Conservation (phyloP, 2,797 vertebrate species). For the Falco cherrug region DNA sequence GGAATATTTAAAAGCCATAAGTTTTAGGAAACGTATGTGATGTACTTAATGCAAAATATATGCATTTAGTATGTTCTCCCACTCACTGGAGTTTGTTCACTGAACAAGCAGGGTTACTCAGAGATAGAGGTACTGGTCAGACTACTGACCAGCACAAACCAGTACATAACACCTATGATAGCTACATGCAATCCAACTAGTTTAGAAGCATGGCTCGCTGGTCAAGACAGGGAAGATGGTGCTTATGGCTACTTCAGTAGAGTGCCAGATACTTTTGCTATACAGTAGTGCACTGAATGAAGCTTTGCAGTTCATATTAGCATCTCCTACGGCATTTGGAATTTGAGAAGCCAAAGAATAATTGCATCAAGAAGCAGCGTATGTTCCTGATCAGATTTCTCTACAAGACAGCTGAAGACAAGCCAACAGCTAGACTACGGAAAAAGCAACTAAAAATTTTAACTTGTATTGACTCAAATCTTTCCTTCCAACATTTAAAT, state of each 20-base stretch:
- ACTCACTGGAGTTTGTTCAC: neutral
- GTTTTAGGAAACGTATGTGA: neutral
- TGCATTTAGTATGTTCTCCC: neutral
- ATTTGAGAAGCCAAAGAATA: neutral
- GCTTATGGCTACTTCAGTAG: neutral
- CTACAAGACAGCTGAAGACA: neutral
- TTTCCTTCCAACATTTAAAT: neutral
- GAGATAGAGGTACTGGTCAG: neutral
- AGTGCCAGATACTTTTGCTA: neutral
- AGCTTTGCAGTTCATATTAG: neutral
- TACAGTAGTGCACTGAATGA: neutral
- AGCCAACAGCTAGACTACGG: neutral
- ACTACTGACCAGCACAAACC: neutral
- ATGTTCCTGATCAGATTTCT: neutral
- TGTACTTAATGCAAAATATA: neutral
- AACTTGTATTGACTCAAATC: neutral
- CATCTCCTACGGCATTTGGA: neutral
- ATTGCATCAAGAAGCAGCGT: neutral
- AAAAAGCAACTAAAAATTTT: neutral
- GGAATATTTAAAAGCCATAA: neutral
- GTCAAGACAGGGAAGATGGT: neutral
- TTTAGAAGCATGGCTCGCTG: neutral
- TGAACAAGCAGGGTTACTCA: neutral
- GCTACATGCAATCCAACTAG: accelerated
- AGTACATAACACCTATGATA: neutral